These are phyloP conservation scores for Esox niger DNA, from an alignment of 2,113 vertebrate species.

Conservation along the genomic window DNA sequence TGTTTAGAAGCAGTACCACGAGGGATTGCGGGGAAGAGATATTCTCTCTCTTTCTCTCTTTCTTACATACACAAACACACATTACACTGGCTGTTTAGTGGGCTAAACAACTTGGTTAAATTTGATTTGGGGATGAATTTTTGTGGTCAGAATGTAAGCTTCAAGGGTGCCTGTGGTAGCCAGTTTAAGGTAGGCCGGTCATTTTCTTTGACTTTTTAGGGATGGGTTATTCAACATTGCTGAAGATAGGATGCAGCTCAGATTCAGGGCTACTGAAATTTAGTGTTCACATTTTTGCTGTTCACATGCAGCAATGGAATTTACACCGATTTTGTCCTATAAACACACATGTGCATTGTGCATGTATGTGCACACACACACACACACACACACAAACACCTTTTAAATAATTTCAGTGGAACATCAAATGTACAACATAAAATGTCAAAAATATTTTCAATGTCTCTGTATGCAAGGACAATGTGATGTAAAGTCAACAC, in stretches of 20 bases:
- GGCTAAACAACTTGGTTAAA: slow-evolving; percentile 18
- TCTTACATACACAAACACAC: slow-evolving; percentile 10
- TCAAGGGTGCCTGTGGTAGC: slow-evolving; percentile 29
- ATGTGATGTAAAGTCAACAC: too few relatives aligned
- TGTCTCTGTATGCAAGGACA: too few relatives aligned
- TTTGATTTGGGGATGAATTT: slow-evolving; percentile 29
- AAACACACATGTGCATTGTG: not conserved
- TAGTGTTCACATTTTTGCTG: not conserved
- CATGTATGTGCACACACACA: not conserved
- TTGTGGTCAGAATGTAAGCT: slow-evolving; percentile 28
- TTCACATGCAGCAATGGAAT: not conserved
- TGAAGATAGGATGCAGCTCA: slow-evolving; percentile 8
- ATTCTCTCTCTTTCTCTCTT: slow-evolving; percentile 50
- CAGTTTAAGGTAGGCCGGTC: slow-evolving; percentile 22
- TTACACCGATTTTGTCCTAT: not conserved
- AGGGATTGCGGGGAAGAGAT: slow-evolving; percentile 62
- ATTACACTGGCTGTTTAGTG: slow-evolving; percentile 3
- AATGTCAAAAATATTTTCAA: too few relatives aligned
- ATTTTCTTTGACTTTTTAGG: slow-evolving; percentile 26
- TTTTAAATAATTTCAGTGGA: too few relatives aligned
- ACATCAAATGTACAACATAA: too few relatives aligned
- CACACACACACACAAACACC: not conserved
- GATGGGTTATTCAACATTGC: slow-evolving; percentile 37
- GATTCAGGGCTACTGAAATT: not conserved
- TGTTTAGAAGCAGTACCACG: slow-evolving; percentile 73